phyloP scores from a whole-genome alignment of 2,797 vertebrate species.

The Coregonus sp. region DNA sequence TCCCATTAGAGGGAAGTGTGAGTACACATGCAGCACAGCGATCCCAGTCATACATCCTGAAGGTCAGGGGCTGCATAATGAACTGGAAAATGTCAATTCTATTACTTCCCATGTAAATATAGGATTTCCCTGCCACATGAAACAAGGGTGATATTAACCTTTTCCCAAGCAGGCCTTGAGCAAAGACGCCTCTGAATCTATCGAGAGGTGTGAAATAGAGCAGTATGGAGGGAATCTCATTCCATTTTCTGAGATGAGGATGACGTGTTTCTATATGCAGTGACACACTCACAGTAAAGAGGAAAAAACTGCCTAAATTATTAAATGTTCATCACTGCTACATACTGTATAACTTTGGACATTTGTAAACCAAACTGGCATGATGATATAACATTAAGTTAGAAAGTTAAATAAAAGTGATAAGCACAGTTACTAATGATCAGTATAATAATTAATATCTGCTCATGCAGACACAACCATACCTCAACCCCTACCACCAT shows the following conservation, averaged over 20 bases:
- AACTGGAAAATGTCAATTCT: constrained; percentile 81
- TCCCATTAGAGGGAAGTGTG: constrained; percentile 72
- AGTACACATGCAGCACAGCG: constrained; percentile 55
- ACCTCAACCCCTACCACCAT: constrained; percentile 13
- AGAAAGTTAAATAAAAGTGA: constrained; percentile 45
- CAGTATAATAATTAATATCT: constrained; percentile 69
- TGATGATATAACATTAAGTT: constrained; percentile 45
- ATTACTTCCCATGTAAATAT: constrained; percentile 79
- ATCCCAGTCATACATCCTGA: constrained; percentile 70
- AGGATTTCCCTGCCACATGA: constrained; percentile 65
- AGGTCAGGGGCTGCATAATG: constrained; percentile 81
- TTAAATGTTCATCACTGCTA: constrained; percentile 20
- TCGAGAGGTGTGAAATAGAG: constrained; percentile 69
- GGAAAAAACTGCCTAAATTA: background rate
- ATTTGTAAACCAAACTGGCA: constrained; percentile 3
- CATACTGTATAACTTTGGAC: background rate
- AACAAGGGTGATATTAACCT: constrained; percentile 77
- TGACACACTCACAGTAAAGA: background rate
- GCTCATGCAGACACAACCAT: constrained; percentile 48
- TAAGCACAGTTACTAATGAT: constrained; percentile 43
- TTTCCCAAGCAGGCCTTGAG: constrained; percentile 58
- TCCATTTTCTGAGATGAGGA: constrained; percentile 56
- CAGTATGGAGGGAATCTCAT: constrained; percentile 62
- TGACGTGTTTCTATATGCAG: constrained; percentile 35
- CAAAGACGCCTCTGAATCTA: constrained; percentile 71